Percentiles rank a stretch among this genome's conserved stretches.
These are phyloP conservation scores for Forbesichthys papilliferus DNA, from an alignment of 2,113 vertebrate species.

Conservation along the genomic window DNA sequence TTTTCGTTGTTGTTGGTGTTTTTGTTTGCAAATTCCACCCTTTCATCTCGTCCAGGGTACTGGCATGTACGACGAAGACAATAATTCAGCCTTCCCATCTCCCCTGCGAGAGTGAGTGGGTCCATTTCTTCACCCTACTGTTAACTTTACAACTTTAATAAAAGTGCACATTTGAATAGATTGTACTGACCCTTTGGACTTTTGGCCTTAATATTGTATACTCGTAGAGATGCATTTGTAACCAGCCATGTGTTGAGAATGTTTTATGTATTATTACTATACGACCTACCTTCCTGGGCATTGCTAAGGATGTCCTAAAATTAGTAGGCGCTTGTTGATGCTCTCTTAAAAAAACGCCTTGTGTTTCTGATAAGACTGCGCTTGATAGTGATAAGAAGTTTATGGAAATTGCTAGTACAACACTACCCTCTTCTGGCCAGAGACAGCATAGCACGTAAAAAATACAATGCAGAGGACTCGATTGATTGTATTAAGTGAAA, in stretches of 20 bases:
- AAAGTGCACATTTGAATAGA: neutral
- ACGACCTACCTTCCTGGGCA: too few relatives aligned
- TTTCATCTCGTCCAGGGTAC: slow-evolving; percentile 58
- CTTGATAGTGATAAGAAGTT: too few relatives aligned
- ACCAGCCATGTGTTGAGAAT: too few relatives aligned
- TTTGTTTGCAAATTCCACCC: neutral
- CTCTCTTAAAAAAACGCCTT: too few relatives aligned
- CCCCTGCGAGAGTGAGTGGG: slow-evolving; percentile 70
- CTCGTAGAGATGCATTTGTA: too few relatives aligned
- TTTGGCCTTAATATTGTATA: too few relatives aligned
- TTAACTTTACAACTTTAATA: neutral
- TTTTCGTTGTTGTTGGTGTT: too few relatives aligned
- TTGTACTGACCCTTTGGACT: neutral
- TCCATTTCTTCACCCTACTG: neutral
- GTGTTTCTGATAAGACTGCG: too few relatives aligned
- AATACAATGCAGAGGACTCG: neutral
- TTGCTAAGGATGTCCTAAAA: too few relatives aligned
- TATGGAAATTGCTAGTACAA: neutral
- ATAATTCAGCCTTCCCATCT: slow-evolving; percentile 58
- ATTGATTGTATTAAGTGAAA: neutral
- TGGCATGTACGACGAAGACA: slow-evolving; percentile 73
- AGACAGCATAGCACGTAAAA: slow-evolving; percentile 2
- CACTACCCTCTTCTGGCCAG: slow-evolving; percentile 50
- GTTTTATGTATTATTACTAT: too few relatives aligned
- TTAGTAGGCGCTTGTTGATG: too few relatives aligned